Base-by-base conservation (phyloP, 35 echinoderm and acorn worm genomes). In the Acanthaster planci region DNA sequence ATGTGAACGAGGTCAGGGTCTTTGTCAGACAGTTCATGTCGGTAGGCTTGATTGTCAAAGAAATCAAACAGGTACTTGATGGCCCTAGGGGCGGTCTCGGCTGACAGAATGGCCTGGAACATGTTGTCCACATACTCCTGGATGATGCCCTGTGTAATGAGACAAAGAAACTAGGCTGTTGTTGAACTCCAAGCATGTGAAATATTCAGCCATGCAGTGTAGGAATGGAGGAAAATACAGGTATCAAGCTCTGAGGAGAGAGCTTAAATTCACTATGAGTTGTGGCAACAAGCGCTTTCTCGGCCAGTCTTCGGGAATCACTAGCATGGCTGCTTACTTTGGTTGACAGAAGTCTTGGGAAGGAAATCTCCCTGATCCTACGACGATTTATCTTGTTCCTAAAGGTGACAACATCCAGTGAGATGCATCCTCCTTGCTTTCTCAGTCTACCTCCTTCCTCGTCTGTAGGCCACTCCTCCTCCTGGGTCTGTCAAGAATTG, bases 41-140 rank as follows among this genome's bases (percentile, higher is more conserved):
- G 55, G 10, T 12, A 51, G 19, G 89, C 89, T 52, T 91, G 89
- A 75, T 77, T 77, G 80, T 91, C 89, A 79, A 91, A 91, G 57
- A 86, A 91, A 55, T 91, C 89, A 76, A 91, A 91, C 38, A 91
- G 77, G 55, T 86, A 86, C 78, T 86, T 91, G 83, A 91, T 86
- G 51, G 47, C 80, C 31, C 12, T 26, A 3, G 77, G 36, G 15
- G 51, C 77, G 5, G 26, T 30, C 29, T 88, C 51, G 0, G 83
- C 60, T 55, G 52, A 85, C 38, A 93, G 81, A 26, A 98, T 93
- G 22, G 95, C 85, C 17, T 67, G 55, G 77, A 98, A 93, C 21
- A 93, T 22, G 47, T 98, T 85, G 77, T 98, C 95, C 55, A 98
- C 95, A 79, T 93, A 98, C 34, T 93, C 80, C 67, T 98, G 95